These are phyloP conservation scores for Epizoanthus stellaris DNA, from an alignment of 92 coral and sea anemone genomes.

Conservation along the genomic window DNA sequence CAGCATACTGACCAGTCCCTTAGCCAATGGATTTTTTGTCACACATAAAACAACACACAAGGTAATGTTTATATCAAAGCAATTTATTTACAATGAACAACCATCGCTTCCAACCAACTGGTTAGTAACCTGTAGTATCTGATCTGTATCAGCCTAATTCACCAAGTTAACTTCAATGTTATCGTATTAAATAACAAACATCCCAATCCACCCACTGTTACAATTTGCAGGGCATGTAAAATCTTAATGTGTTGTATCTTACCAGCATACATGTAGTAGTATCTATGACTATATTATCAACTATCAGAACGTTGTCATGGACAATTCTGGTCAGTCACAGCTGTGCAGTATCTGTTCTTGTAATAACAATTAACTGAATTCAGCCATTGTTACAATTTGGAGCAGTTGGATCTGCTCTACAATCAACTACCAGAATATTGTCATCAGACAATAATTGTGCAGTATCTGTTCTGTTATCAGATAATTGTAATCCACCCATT, in stretches of 20 bases:
- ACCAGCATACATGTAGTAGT: no score
- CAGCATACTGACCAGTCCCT: no score
- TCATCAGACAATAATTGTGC: background rate
- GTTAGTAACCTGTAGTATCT: background rate
- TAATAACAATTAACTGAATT: background rate
- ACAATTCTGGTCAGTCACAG: no score
- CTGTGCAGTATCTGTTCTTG: background rate
- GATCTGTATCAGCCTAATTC: conserved; percentile 23
- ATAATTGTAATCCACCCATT: no score
- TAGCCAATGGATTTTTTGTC: background rate
- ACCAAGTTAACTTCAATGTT: background rate
- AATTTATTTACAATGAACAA: conserved; percentile 43
- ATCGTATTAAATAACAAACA: no score
- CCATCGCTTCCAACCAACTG: conserved; percentile 58
- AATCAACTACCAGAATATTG: background rate
- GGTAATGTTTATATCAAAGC: background rate
- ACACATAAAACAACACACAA: background rate
- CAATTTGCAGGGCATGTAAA: no score
- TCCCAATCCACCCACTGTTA: no score
- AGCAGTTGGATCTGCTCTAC: background rate
- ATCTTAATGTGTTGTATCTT: no score
- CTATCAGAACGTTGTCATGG: no score
- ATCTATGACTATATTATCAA: no score
- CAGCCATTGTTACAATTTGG: background rate
- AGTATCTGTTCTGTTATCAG: conserved; percentile 39